Evolutionary conservation across 2,888 invertebrate genomes (phyloP).

Genomic region (Diplazon laetatorius): DNA sequence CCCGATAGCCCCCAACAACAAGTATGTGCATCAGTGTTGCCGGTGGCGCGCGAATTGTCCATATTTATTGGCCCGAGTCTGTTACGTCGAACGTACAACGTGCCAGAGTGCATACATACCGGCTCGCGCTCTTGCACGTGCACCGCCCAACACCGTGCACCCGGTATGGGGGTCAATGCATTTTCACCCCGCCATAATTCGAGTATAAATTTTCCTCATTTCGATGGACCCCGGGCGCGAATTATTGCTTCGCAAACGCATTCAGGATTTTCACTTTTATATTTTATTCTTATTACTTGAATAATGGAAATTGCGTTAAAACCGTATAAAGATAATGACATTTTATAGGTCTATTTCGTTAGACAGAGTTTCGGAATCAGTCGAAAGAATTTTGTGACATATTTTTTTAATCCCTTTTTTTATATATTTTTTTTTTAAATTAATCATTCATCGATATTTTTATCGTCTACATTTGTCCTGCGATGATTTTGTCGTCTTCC

Average conservation of each 20-base stretch:
- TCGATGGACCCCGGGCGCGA: conserved; percentile 61
- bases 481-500: no score
- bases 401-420: no score
- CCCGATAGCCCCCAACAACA: conserved; percentile 40
- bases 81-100: conserved; percentile 46
- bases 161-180: conserved; percentile 66
- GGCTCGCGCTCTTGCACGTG: conserved; percentile 4
- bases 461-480: no score
- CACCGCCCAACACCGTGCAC: no score
- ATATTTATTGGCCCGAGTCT: conserved; percentile 65
- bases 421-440: no score
- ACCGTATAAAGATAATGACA: not conserved
- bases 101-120: conserved; percentile 1
- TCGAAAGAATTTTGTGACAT: no score
- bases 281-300: not conserved
- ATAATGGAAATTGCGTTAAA: not conserved
- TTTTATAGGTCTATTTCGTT: not conserved
- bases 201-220: conserved; percentile 78
- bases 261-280: not conserved
- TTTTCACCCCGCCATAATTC: conserved; percentile 72
- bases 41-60: conserved; percentile 70
- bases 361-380: no score
- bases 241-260: conserved; percentile 73
- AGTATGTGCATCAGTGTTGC: conserved; percentile 52
- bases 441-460: no score